These are phyloP conservation scores for Molothrus aeneus DNA, from an alignment of 2,797 vertebrate genomes.

Conservation along the genomic window DNA sequence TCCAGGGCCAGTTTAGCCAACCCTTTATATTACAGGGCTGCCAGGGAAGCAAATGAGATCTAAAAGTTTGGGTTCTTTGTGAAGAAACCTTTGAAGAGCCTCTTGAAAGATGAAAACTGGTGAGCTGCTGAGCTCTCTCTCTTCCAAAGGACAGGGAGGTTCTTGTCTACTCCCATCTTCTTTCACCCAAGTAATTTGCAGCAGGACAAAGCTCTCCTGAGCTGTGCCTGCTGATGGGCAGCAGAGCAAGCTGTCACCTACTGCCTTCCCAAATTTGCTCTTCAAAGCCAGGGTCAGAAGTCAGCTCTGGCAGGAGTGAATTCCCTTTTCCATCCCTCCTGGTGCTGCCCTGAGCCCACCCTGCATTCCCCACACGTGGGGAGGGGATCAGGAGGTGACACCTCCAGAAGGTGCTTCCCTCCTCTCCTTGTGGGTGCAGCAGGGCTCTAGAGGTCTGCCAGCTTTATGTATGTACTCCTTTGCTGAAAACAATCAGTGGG, in stretches of 20 bases:
- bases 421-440: neutral
- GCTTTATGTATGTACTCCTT: neutral
- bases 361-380: neutral
- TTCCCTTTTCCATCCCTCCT: neutral
- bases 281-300: neutral
- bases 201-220: constrained; percentile 13
- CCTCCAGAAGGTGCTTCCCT: neutral
- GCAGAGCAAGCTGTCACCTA: neutral
- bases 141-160: neutral
- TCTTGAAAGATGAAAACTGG: constrained; percentile 12
- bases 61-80: constrained; percentile 46
- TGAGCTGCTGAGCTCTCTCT: neutral
- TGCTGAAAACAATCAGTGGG: neutral
- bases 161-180: constrained; percentile 1
- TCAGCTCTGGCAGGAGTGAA: neutral
- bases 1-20: neutral
- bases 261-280: neutral
- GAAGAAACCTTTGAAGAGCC: constrained; percentile 44
- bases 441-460: neutral
- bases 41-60: constrained; percentile 31
- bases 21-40: neutral
- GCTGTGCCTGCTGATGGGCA: neutral
- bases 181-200: constrained; percentile 26
- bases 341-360: neutral
- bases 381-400: neutral